Evolutionary conservation across 2,797 vertebrate genomes (phyloP).

Genomic region (Heterohyrax brucei): DNA sequence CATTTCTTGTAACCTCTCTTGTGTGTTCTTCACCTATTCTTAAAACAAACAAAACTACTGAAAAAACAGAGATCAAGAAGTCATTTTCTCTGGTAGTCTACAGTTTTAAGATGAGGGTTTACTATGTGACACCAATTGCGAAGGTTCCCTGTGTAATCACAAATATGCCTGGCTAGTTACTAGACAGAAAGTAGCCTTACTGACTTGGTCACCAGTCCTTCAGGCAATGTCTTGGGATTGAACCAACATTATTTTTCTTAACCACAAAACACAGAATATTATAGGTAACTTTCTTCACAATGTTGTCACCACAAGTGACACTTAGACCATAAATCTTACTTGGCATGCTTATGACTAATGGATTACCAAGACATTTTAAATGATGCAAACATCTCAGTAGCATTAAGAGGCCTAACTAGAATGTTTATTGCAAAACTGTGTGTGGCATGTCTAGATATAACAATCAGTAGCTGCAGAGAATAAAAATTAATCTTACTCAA

Average conservation of each 20-base stretch:
- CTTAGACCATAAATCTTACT: constrained; percentile 71
- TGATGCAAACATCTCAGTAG: constrained; percentile 77
- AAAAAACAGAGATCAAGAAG: constrained; percentile 56
- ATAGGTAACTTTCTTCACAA: constrained; percentile 78
- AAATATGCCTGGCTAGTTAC: constrained; percentile 54
- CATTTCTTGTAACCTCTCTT: constrained; percentile 52
- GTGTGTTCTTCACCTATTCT: neutral
- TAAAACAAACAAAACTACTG: constrained; percentile 2
- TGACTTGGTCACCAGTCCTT: neutral
- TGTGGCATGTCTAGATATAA: constrained; percentile 85
- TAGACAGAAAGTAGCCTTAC: constrained; percentile 62
- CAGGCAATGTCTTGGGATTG: neutral
- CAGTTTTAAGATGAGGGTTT: neutral
- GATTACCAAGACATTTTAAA: constrained; percentile 77
- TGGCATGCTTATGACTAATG: constrained; percentile 81
- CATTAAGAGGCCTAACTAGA: constrained; percentile 79
- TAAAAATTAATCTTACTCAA: constrained; percentile 85
- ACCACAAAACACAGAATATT: neutral
- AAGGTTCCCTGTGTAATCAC: neutral
- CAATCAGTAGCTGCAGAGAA: constrained; percentile 80
- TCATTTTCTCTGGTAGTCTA: constrained; percentile 15
- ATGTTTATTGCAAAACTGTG: constrained; percentile 81
- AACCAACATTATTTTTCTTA: neutral
- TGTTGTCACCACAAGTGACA: constrained; percentile 70
- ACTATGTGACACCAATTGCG: neutral